phyloP scores from a whole-genome alignment of 2,797 vertebrate species.

The Gambusia yucatana region DNA sequence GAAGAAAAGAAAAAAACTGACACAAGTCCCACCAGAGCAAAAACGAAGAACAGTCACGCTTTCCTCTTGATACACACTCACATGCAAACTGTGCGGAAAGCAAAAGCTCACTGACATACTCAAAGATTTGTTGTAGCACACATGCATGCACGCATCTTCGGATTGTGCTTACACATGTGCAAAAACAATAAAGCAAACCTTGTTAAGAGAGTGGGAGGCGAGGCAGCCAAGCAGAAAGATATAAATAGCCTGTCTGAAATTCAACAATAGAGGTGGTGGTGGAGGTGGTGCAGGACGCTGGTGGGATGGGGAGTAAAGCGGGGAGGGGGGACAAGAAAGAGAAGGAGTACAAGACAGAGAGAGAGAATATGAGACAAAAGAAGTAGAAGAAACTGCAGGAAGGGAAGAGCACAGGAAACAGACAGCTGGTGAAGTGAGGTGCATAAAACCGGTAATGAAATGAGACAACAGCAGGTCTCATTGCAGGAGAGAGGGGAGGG shows the following conservation, averaged over 20 bases:
- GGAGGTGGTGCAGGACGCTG: constrained; percentile 14
- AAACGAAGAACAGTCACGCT: constrained; percentile 11
- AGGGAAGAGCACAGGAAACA: constrained; percentile 12
- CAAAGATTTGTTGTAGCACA: constrained; percentile 20
- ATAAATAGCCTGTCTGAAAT: constrained; percentile 80
- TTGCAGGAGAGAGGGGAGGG: constrained; percentile 37
- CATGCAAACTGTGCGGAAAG: background rate
- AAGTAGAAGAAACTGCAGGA: background rate
- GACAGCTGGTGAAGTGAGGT: constrained; percentile 20
- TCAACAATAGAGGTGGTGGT: constrained; percentile 66
- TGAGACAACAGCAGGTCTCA: constrained; percentile 32
- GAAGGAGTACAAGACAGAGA: constrained; percentile 2
- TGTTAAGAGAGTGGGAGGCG: constrained; percentile 71
- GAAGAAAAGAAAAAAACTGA: background rate
- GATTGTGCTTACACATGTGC: constrained; percentile 40
- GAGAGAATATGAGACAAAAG: constrained; percentile 16
- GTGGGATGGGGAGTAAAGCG: background rate
- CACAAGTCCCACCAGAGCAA: constrained; percentile 3
- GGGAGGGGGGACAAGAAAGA: constrained; percentile 38
- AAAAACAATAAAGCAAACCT: constrained; percentile 69
- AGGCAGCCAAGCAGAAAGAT: constrained; percentile 71
- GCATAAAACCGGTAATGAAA: constrained; percentile 31
- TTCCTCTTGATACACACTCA: constrained; percentile 9
- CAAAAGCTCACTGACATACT: constrained; percentile 1
- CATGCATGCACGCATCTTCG: constrained; percentile 22